A percentile compares a stretch with the other conserved stretches of the same genome.
Conservation (phyloP, 1,140 invertebrate species). For the Lucilia sericata region DNA sequence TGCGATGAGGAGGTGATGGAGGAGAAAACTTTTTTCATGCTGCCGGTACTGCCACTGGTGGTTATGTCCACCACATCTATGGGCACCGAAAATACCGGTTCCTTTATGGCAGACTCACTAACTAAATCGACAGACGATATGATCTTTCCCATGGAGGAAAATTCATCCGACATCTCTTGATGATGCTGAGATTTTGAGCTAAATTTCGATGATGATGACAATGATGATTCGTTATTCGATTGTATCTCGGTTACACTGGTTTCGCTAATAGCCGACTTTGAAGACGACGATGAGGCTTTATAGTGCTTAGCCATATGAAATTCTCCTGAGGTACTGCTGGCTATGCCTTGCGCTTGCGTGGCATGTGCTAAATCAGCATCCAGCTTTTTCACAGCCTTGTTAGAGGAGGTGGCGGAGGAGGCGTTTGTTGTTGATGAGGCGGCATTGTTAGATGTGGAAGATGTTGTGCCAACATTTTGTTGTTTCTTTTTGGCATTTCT, state of each 20-base stretch:
- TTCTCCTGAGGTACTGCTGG: not conserved
- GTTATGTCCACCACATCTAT: constrained; percentile 63
- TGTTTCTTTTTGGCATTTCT: constrained; percentile 66
- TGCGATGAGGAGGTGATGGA: constrained; percentile 14
- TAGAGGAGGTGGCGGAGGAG: constrained; percentile 44
- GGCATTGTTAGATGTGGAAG: constrained; percentile 50
- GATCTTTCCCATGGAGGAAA: constrained; percentile 54
- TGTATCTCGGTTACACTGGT: constrained; percentile 13
- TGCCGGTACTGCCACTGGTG: constrained; percentile 17
- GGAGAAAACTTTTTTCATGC: constrained; percentile 28
- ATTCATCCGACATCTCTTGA: constrained; percentile 55
- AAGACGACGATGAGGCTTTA: not conserved
- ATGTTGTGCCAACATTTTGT: constrained; percentile 58
- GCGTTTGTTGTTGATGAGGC: constrained; percentile 36
- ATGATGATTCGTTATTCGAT: constrained; percentile 26
- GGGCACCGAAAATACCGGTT: constrained; percentile 64
- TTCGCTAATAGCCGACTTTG: constrained; percentile 18
- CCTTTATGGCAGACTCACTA: constrained; percentile 61
- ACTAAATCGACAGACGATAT: constrained; percentile 64
- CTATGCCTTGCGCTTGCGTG: not conserved
- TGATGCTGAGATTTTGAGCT: constrained; percentile 51
- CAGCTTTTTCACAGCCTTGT: not conserved
- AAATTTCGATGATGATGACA: constrained; percentile 44
- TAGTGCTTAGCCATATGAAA: constrained; percentile 18
- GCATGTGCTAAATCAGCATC: not conserved